phyloP scores from a whole-genome alignment of 2,113 vertebrate species.

The Leiothrix lutea region DNA sequence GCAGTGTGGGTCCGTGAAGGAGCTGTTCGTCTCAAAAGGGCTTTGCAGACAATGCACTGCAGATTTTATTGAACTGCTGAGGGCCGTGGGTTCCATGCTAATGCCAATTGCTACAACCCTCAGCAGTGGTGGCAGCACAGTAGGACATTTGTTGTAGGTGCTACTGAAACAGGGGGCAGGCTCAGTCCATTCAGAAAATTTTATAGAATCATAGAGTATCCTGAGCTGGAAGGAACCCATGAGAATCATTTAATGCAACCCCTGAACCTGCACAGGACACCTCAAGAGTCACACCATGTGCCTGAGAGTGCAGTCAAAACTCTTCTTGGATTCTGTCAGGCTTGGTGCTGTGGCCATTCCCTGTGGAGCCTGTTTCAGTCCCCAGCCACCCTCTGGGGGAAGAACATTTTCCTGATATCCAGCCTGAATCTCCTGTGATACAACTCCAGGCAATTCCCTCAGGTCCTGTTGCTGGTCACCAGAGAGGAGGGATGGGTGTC shows the following conservation, averaged over 20 bases:
- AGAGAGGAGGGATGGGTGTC: background rate
- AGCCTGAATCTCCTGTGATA: background rate
- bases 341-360: no score
- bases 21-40: background rate
- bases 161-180: background rate
- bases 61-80: accelerated
- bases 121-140: accelerated
- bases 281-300: background rate
- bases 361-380: background rate
- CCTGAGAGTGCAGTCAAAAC: background rate
- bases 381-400: accelerated
- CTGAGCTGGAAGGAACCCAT: background rate
- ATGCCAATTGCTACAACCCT: background rate
- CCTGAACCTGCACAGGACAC: no score
- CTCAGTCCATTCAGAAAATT: background rate
- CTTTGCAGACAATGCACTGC: background rate
- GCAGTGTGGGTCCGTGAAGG: background rate
- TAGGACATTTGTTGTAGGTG: background rate
- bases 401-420: no score
- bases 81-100: background rate
- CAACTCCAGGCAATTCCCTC: accelerated
- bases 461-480: background rate
- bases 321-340: background rate
- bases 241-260: background rate
- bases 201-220: no score